A percentile compares a stretch with the other conserved stretches of the same genome.
phyloP scores from a whole-genome alignment of 2,113 vertebrate species.

The Cyrtonyx montezumae region DNA sequence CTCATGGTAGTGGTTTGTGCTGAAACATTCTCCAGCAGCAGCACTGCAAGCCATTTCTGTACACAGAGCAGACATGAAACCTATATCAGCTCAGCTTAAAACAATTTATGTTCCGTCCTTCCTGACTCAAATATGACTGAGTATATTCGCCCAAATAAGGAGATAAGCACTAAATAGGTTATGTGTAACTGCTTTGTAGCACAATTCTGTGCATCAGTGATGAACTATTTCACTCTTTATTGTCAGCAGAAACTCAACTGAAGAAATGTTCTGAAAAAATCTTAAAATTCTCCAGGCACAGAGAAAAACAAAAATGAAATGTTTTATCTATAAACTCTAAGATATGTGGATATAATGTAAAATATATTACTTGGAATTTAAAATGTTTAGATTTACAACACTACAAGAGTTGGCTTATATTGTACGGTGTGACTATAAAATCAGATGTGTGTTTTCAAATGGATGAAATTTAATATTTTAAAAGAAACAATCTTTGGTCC shows the following conservation, averaged over 20 bases:
- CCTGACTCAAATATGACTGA: background rate
- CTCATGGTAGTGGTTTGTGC: background rate
- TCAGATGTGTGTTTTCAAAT: background rate
- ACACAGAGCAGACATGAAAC: background rate
- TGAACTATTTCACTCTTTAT: background rate
- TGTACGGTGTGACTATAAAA: background rate
- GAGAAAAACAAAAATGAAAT: background rate
- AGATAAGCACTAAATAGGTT: background rate
- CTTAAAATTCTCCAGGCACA: background rate
- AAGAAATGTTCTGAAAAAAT: background rate
- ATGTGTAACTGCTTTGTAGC: background rate
- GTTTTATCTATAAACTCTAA: constrained; percentile 23
- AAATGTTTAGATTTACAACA: background rate
- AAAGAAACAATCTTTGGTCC: background rate
- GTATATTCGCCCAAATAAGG: background rate
- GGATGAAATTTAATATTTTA: background rate
- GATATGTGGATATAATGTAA: background rate
- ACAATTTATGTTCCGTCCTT: background rate
- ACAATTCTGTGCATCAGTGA: background rate
- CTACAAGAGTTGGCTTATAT: background rate
- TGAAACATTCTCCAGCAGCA: background rate
- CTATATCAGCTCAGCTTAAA: background rate
- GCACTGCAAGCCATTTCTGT: background rate
- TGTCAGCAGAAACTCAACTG: background rate
- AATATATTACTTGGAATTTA: background rate